Evolutionary conservation across 2,797 vertebrate species (phyloP).

Genomic region (Martes flavigula): DNA sequence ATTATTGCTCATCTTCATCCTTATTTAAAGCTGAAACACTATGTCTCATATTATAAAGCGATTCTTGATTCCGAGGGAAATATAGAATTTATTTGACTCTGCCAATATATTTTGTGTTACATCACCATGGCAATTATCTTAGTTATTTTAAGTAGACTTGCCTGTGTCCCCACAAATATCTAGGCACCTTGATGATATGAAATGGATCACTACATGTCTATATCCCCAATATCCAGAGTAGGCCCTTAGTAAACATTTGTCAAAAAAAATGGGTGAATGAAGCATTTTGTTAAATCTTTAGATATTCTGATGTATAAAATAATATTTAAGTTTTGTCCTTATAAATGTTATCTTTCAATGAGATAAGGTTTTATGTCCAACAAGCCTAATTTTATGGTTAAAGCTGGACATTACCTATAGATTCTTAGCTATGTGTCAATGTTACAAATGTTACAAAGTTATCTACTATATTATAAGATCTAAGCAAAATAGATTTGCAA

Average conservation of each 20-base stretch:
- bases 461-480: neutral
- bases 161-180: neutral
- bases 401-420: neutral
- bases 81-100: neutral
- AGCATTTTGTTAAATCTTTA: neutral
- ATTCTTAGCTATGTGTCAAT: neutral
- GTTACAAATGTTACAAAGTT: neutral
- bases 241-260: neutral
- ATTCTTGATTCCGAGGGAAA: neutral
- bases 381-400: neutral
- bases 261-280: neutral
- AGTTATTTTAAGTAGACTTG: neutral
- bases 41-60: neutral
- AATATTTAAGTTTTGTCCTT: neutral
- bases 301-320: conserved; percentile 5
- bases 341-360: neutral
- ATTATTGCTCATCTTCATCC: neutral
- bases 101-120: neutral
- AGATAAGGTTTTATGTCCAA: neutral
- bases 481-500: neutral
- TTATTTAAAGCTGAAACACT: neutral
- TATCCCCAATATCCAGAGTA: neutral
- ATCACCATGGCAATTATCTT: neutral
- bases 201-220: neutral
- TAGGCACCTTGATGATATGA: neutral